phyloP scores from a whole-genome alignment of 2,888 invertebrate genomes.

The Serrognathus titanus region DNA sequence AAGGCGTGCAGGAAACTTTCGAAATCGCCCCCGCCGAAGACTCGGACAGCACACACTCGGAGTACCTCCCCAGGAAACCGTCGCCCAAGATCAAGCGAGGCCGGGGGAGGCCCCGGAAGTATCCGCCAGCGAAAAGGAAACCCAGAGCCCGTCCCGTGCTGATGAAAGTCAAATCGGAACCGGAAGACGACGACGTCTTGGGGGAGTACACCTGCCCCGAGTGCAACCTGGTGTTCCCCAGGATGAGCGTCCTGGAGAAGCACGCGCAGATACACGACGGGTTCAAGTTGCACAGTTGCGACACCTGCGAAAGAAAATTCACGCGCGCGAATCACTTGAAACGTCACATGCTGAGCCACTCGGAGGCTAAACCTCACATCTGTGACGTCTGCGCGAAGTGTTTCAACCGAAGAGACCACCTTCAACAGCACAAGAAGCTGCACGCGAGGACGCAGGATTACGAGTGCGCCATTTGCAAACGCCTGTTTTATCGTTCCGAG shows the following conservation, averaged over 20 bases:
- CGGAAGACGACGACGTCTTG: slow-evolving; percentile 29
- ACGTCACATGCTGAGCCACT: slow-evolving; percentile 51
- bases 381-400: slow-evolving; percentile 48
- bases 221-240: slow-evolving; percentile 39
- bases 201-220: slow-evolving; percentile 37
- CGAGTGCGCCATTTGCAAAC: slow-evolving; percentile 52
- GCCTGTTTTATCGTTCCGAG: slow-evolving; percentile 51
- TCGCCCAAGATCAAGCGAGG: slow-evolving; percentile 30
- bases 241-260: slow-evolving; percentile 37
- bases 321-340: slow-evolving; percentile 49
- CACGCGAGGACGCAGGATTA: slow-evolving; percentile 39
- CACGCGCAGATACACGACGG: slow-evolving; percentile 39
- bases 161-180: slow-evolving; percentile 24
- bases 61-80: slow-evolving; percentile 40
- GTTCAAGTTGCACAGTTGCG: slow-evolving; percentile 41
- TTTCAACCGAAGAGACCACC: slow-evolving; percentile 44
- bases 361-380: slow-evolving; percentile 43
- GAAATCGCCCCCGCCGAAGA: slow-evolving; percentile 19
- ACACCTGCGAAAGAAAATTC: slow-evolving; percentile 50
- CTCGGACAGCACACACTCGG: slow-evolving; percentile 40
- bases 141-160: slow-evolving; percentile 32
- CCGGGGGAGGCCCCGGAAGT: slow-evolving; percentile 42
- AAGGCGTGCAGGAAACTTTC: slow-evolving; percentile 13
- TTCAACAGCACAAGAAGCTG: slow-evolving; percentile 42
- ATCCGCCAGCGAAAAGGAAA: slow-evolving; percentile 22